Evolutionary conservation across 2,888 invertebrate genomes (phyloP).

Genomic region (Helleia helle): DNA sequence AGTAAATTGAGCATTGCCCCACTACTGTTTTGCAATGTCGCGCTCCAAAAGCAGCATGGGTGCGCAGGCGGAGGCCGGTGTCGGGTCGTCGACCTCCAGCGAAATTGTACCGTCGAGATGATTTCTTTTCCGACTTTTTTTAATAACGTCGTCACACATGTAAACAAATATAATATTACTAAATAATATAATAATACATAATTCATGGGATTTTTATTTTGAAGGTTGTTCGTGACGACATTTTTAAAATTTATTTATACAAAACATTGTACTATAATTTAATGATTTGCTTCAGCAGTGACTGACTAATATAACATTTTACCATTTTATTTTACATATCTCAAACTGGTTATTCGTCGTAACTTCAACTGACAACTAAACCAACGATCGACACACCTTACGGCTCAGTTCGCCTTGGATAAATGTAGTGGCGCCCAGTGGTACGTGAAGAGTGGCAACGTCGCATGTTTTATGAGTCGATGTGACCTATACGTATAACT

Average conservation of each 20-base stretch:
- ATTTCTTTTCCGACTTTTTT: background rate
- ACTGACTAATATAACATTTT: background rate
- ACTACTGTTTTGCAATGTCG: constrained; percentile 50
- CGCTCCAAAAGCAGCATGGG: constrained; percentile 53
- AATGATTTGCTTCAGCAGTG: too few relatives aligned
- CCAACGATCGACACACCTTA: constrained; percentile 27
- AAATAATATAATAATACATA: too few relatives aligned
- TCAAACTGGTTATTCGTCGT: constrained; percentile 11
- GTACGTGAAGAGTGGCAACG: constrained; percentile 41
- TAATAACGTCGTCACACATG: too few relatives aligned
- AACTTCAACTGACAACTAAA: constrained; percentile 24
- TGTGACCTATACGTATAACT: constrained; percentile 15
- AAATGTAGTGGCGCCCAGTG: constrained; percentile 42
- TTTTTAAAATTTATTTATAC: background rate
- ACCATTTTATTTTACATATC: background rate
- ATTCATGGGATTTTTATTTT: too few relatives aligned
- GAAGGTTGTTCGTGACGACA: background rate
- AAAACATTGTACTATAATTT: background rate
- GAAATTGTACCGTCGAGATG: constrained; percentile 35
- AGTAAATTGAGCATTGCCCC: too few relatives aligned
- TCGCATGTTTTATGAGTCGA: constrained; percentile 32
- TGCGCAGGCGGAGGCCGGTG: constrained; percentile 42
- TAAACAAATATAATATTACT: too few relatives aligned
- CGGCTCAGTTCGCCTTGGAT: constrained; percentile 41
- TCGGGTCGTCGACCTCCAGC: constrained; percentile 49